Conservation (phyloP, 2,113 vertebrate species). For the Epinephelus cyanopodus region DNA sequence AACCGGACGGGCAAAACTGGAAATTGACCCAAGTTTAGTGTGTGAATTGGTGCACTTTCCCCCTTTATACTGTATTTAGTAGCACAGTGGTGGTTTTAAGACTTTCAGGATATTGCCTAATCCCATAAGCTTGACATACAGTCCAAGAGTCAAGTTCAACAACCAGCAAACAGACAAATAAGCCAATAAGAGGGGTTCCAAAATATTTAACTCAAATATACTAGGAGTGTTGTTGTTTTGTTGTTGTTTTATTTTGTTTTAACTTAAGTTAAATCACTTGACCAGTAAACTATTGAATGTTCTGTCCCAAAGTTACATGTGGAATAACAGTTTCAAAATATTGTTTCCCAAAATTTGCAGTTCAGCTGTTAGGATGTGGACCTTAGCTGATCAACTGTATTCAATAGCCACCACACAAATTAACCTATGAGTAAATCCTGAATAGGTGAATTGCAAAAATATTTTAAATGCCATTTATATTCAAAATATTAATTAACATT, state of each 20-base stretch:
- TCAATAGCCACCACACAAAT: background rate
- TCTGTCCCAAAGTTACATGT: rapidly evolving
- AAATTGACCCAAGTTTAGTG: too few species aligned
- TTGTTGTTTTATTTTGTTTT: too few species aligned
- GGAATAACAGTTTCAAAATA: background rate
- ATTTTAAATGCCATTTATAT: background rate
- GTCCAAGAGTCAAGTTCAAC: too few species aligned
- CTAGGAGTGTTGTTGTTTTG: background rate
- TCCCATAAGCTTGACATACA: too few species aligned
- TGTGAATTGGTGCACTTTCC: background rate
- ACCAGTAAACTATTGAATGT: background rate
- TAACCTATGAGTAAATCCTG: background rate
- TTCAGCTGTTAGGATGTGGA: background rate
- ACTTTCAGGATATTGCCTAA: background rate
- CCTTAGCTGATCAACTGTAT: background rate
- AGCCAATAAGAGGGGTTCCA: too few species aligned
- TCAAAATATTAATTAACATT: background rate
- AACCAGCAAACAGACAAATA: background rate
- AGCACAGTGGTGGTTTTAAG: background rate
- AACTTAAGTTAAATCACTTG: background rate
- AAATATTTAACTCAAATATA: background rate
- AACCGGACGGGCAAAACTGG: too few species aligned
- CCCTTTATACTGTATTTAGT: background rate
- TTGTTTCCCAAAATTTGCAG: background rate
- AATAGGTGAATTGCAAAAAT: slow-evolving; percentile 1